Conservation (phyloP, 2,113 vertebrate species). For the Tenrec ecaudatus region DNA sequence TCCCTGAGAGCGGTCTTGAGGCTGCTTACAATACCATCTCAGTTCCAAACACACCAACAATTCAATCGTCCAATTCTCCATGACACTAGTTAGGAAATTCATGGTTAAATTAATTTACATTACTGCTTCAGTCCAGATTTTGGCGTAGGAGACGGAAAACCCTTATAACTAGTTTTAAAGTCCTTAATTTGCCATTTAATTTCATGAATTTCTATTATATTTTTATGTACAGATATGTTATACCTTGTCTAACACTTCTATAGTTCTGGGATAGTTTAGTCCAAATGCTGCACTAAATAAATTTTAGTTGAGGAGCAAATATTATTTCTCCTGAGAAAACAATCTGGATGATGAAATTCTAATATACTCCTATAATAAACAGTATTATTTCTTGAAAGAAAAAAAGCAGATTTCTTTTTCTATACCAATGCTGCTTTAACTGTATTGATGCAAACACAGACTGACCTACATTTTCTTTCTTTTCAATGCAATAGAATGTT, state of each 20-base stretch:
- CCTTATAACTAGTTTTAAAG: not conserved
- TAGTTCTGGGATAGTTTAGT: conserved; percentile 15
- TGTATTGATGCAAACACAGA: conserved; percentile 1
- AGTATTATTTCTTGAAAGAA: conserved; percentile 2
- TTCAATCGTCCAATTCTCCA: not conserved
- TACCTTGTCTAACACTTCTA: not conserved
- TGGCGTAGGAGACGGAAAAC: conserved; percentile 25
- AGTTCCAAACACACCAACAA: not conserved
- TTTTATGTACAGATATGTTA: not conserved
- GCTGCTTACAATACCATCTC: not conserved
- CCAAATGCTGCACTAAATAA: not conserved
- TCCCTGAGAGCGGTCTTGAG: not conserved
- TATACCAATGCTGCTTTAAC: conserved; percentile 45
- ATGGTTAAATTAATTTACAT: conserved; percentile 11
- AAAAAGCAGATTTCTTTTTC: conserved; percentile 5
- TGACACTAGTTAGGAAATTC: not conserved
- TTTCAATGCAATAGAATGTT: not conserved
- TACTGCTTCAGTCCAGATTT: not conserved
- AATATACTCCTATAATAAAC: not conserved
- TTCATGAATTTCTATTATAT: not conserved
- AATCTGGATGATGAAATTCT: not conserved
- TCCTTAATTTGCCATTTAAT: conserved; percentile 28
- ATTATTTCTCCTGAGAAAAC: conserved; percentile 13
- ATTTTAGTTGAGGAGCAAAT: not conserved
- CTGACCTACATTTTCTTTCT: not conserved